Percentiles rank a stretch among this genome's conserved stretches.
Conservation (phyloP, 2,113 vertebrate species). For the Cynocephalus volans region DNA sequence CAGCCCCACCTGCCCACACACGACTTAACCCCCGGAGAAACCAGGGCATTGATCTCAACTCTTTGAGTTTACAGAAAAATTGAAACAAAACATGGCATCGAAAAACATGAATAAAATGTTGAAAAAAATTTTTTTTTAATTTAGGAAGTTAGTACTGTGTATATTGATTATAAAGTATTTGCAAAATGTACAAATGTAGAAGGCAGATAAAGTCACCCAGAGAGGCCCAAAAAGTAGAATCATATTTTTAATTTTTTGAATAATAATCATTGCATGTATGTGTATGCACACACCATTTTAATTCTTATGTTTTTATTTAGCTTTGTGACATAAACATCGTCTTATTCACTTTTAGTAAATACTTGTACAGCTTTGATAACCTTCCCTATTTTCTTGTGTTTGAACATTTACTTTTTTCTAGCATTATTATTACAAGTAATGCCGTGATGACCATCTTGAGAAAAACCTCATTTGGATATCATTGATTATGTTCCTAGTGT, state of each 20-base stretch:
- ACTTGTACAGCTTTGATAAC: background rate
- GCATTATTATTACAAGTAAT: background rate
- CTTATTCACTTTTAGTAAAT: background rate
- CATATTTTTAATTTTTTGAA: background rate
- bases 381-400: background rate
- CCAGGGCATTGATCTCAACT: background rate
- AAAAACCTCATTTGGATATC: background rate
- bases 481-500: background rate
- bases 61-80: background rate
- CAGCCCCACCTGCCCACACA: accelerated
- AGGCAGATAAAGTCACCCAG: background rate
- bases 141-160: background rate
- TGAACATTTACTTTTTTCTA: background rate
- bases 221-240: background rate
- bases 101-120: background rate
- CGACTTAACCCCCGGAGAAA: background rate
- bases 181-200: background rate
- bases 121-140: background rate
- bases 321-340: background rate
- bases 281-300: background rate
- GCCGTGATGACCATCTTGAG: background rate
- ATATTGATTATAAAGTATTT: background rate
- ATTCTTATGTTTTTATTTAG: background rate
- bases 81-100: background rate
- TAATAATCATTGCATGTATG: background rate